Conservation (phyloP, 2,797 vertebrate genomes). For the Myripristis murdjan region DNA sequence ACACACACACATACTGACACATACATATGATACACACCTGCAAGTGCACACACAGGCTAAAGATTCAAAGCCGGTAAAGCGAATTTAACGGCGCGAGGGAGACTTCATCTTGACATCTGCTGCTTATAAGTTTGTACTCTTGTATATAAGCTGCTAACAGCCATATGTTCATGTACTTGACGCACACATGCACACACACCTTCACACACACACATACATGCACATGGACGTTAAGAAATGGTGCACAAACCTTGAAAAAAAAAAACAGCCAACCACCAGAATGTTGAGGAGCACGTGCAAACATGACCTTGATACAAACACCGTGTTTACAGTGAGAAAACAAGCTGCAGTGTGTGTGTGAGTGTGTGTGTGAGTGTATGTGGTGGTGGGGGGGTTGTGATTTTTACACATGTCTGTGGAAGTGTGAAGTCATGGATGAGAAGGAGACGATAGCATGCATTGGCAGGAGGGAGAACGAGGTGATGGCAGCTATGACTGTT, state of each 20-base stretch:
- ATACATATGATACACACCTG: neutral
- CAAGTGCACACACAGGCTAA: neutral
- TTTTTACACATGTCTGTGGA: constrained; percentile 14
- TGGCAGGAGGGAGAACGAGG: constrained; percentile 16
- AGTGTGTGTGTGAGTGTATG: neutral
- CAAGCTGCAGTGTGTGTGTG: neutral
- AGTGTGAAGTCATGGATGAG: constrained; percentile 37
- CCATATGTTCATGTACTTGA: too few relatives aligned
- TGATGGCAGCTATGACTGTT: constrained; percentile 29
- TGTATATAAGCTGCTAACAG: neutral
- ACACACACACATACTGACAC: constrained; percentile 3
- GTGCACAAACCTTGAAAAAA: too few relatives aligned
- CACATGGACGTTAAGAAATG: too few relatives aligned
- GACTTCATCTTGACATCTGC: neutral
- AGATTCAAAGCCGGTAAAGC: neutral
- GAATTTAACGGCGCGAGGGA: neutral
- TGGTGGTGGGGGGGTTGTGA: neutral
- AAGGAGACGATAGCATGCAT: neutral
- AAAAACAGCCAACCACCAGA: constrained; percentile 1
- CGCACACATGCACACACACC: neutral
- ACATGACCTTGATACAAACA: constrained; percentile 23
- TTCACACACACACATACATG: constrained; percentile 15
- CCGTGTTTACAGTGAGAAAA: constrained; percentile 18
- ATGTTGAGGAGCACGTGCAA: constrained; percentile 4
- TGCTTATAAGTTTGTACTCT: neutral